Evolutionary conservation across 2,888 invertebrate genomes (phyloP).

Genomic region (Liopterus haemorrhoidalis): DNA sequence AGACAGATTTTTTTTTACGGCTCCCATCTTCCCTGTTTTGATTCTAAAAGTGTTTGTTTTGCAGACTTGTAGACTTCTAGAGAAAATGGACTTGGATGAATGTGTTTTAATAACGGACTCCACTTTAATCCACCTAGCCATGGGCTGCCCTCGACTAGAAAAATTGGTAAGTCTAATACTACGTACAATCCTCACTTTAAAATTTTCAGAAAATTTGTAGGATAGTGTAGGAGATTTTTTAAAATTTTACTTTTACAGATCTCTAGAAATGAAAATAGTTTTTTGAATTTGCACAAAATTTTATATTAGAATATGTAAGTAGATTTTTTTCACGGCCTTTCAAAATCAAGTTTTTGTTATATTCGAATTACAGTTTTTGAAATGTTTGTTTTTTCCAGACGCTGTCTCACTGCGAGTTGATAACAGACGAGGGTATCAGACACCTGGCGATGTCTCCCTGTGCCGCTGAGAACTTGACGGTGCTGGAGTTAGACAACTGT

Average conservation of each 20-base stretch:
- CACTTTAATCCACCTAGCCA: constrained; percentile 86
- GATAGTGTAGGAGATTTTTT: too few species aligned
- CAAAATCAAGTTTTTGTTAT: constrained; percentile 6
- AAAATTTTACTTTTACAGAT: too few species aligned
- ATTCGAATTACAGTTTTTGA: constrained; percentile 1
- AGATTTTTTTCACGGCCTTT: too few species aligned
- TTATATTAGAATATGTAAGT: constrained; percentile 4
- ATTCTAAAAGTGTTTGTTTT: too few species aligned
- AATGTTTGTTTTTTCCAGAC: constrained; percentile 64
- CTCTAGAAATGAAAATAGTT: not conserved
- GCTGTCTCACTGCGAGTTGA: constrained; percentile 95
- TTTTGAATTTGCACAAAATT: constrained; percentile 2
- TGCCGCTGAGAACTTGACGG: constrained; percentile 87
- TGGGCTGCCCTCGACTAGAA: constrained; percentile 91
- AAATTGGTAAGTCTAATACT: constrained; percentile 68
- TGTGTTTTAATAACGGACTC: constrained; percentile 94
- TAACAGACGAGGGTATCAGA: constrained; percentile 96
- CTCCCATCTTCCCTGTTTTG: too few species aligned
- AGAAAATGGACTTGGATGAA: constrained; percentile 97
- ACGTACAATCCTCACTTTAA: not conserved
- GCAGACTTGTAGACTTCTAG: constrained; percentile 87
- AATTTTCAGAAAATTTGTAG: too few species aligned
- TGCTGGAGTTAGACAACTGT: constrained; percentile 97
- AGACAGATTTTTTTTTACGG: too few species aligned
- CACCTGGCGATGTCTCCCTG: constrained; percentile 89